These are phyloP conservation scores for Mycteria americana DNA, from an alignment of 2,797 vertebrate species.

Conservation along the genomic window DNA sequence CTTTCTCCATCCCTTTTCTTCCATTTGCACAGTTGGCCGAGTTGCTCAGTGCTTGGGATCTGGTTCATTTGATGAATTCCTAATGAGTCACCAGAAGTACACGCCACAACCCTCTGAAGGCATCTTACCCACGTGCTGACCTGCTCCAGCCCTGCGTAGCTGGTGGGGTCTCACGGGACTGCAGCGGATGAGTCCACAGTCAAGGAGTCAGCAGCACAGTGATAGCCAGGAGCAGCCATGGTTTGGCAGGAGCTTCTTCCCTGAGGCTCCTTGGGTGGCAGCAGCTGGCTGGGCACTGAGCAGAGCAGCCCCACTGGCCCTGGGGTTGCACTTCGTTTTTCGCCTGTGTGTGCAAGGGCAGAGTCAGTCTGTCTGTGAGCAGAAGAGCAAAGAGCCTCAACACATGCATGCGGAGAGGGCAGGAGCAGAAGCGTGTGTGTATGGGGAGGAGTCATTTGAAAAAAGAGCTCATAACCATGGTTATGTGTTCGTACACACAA, in stretches of 20 bases:
- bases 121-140: neutral
- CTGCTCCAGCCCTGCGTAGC: neutral
- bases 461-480: neutral
- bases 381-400: neutral
- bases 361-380: neutral
- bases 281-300: neutral
- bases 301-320: neutral
- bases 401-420: fast-evolving
- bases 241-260: neutral
- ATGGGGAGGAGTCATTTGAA: neutral
- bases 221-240: neutral
- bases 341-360: neutral
- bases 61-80: neutral
- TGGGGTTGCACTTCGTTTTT: neutral
- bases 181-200: neutral
- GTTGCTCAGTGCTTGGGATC: neutral
- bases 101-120: neutral
- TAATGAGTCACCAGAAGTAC: constrained; percentile 1
- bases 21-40: neutral
- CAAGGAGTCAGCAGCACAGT: neutral
- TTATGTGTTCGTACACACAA: neutral
- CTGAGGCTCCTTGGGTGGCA: neutral
- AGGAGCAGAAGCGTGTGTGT: neutral
- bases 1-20: neutral
- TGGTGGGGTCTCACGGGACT: neutral